Evolutionary conservation across 2,888 invertebrate species (phyloP).

Genomic region (Agonopterix alstromeriana): DNA sequence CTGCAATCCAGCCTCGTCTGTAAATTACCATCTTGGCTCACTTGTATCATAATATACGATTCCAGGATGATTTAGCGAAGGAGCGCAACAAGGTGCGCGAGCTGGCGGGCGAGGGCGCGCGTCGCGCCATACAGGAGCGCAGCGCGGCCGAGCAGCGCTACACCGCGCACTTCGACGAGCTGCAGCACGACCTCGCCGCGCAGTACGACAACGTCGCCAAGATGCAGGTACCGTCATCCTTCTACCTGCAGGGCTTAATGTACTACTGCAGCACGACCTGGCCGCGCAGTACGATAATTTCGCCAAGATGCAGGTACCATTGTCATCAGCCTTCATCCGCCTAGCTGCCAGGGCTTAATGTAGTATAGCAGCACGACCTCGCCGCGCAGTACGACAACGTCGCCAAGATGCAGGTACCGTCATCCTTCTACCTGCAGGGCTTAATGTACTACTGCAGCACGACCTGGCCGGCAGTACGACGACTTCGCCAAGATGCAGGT

Average conservation of each 20-base stretch:
- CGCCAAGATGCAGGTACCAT: conserved; percentile 72
- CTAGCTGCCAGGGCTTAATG: too few species aligned
- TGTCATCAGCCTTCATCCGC: too few species aligned
- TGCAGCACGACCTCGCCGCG: conserved; percentile 85
- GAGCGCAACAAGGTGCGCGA: conserved; percentile 87
- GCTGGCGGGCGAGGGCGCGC: conserved; percentile 83
- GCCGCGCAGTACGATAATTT: too few species aligned
- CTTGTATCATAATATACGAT: too few species aligned
- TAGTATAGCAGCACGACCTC: conserved; percentile 85
- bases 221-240: conserved; percentile 70
- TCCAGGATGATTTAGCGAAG: conserved; percentile 83
- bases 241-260: too few species aligned
- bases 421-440: too few species aligned
- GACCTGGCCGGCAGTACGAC: conserved; percentile 89
- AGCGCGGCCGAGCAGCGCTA: conserved; percentile 84
- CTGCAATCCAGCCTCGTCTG: too few species aligned
- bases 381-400: conserved; percentile 89
- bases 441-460: too few species aligned
- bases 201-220: conserved; percentile 90
- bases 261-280: too few species aligned
- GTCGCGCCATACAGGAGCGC: conserved; percentile 83
- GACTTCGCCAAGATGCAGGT: conserved; percentile 83
- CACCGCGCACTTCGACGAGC: conserved; percentile 85
- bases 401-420: conserved; percentile 78
- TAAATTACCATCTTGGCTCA: too few species aligned